A percentile compares a stretch with the other conserved stretches of the same genome.
These are phyloP conservation scores for Coranthus polyacanthus DNA, from an alignment of 2,797 vertebrate genomes.

Conservation along the genomic window DNA sequence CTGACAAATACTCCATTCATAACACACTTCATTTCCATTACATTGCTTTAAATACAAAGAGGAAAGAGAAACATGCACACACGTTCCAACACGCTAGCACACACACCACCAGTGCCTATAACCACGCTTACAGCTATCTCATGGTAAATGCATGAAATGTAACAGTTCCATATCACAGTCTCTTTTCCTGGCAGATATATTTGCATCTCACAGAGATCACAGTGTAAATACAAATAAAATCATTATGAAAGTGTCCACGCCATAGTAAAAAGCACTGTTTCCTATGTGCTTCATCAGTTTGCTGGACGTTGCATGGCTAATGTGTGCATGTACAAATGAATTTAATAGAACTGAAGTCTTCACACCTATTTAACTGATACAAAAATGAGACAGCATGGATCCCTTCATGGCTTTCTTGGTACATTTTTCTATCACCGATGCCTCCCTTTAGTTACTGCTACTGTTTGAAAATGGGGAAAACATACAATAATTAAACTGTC, in stretches of 20 bases:
- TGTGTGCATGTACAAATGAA: too few species aligned
- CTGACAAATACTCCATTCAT: conserved; percentile 38
- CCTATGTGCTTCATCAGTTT: not conserved
- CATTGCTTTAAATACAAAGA: conserved; percentile 39
- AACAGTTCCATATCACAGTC: conserved; percentile 56
- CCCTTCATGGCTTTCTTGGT: too few species aligned
- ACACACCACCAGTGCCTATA: conserved; percentile 21
- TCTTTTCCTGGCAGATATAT: conserved; percentile 51
- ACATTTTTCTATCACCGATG: too few species aligned
- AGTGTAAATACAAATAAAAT: conserved; percentile 12
- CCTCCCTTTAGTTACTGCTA: too few species aligned
- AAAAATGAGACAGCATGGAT: too few species aligned
- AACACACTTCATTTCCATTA: conserved; percentile 39
- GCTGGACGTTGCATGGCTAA: too few species aligned
- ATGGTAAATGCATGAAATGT: conserved; percentile 70
- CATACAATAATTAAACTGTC: too few species aligned
- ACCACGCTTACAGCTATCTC: conserved; percentile 52
- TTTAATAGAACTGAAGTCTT: too few species aligned
- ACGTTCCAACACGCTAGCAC: not conserved
- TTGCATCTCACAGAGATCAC: conserved; percentile 48
- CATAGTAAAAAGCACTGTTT: conserved; percentile 20
- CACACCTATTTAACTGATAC: too few species aligned
- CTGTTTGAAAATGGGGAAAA: too few species aligned
- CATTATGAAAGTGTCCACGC: conserved; percentile 21
- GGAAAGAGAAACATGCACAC: conserved; percentile 21